Evolutionary conservation across 2,888 invertebrate genomes (phyloP).

Genomic region (Taenaris catops): DNA sequence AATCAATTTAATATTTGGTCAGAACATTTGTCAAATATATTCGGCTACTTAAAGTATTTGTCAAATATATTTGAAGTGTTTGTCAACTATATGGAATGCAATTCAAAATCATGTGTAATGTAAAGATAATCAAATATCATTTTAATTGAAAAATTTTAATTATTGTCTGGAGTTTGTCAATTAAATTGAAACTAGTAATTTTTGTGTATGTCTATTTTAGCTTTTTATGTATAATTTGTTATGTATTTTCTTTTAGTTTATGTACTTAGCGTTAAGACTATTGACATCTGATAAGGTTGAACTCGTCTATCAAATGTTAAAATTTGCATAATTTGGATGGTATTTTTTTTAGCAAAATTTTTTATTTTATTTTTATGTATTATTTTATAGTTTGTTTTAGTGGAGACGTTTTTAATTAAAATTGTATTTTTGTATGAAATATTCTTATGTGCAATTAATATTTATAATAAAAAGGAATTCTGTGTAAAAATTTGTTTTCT

Average conservation of each 20-base stretch:
- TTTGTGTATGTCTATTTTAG: conserved; percentile 16
- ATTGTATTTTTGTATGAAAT: conserved; percentile 77
- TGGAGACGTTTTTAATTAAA: conserved; percentile 71
- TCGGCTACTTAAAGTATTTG: no score
- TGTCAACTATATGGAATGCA: no score
- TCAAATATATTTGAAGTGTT: no score
- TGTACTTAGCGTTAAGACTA: conserved; percentile 27
- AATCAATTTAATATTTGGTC: no score
- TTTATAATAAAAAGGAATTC: conserved; percentile 72
- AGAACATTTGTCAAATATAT: no score
- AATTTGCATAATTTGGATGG: conserved; percentile 27
- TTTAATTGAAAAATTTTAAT: background rate
- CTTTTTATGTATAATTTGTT: conserved; percentile 5
- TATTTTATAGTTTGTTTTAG: conserved; percentile 71
- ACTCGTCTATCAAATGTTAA: conserved; percentile 22
- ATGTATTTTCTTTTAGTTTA: no score
- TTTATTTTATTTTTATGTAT: conserved; percentile 33
- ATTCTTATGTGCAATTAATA: conserved; percentile 75
- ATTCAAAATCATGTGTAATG: background rate
- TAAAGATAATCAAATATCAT: background rate
- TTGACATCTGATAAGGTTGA: conserved; percentile 57
- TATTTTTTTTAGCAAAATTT: conserved; percentile 27
- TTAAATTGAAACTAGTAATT: conserved; percentile 16
- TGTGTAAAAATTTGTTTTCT: conserved; percentile 42
- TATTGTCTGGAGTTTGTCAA: conserved; percentile 13